Base-by-base conservation (phyloP, 2,797 vertebrate genomes). In the Chanos chanos region DNA sequence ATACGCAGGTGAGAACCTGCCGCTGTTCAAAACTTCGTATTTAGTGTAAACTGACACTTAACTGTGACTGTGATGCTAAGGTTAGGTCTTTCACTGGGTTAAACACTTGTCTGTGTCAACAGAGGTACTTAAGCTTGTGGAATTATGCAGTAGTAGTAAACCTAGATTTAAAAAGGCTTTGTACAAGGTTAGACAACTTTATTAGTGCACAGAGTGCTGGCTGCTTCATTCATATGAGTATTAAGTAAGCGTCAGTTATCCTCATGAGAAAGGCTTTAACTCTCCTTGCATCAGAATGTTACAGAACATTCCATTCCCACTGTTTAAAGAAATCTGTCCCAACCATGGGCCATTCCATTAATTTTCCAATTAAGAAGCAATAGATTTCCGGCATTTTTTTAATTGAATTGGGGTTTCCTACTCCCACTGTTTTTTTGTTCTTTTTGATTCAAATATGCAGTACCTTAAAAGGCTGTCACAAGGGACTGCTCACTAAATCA, bases 81-180 rank as follows among this genome's bases (percentile, higher is more conserved):
- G 33, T 48, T 48, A 49, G 39, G 10, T 12, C 47, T 12, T 27
- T 61, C 39, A 37, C 22, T 21, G 33, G 27, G 44, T 28, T 49
- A 21, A 56, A 48, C 27, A 13, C 48, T 25, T 43, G 40, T 16
- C 52, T 30, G 30, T 44, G 49, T 43, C 39, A 7, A 19, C 15
- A 25, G 41, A 15, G n/a, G n/a, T 24, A 55, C 16, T 60, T 68
- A 54, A 64, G 28, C 21, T 22, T 33, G 25, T 7, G 48, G 54
- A 45, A 41, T 59, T 43, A 27, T 13, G 24, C 51, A 41, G 37
- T 54, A 60, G 45, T 41, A 19, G 28, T 59, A 45, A 52, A 47
- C 47, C 41, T 41, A 66, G 64, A 71, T 62, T 71, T 66, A 47
- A 56, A 56, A 51, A 22, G 16, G 49, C 60, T 64, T 54, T 54